phyloP scores from a whole-genome alignment of 2,888 invertebrate genomes.

The Parnassius orleans region DNA sequence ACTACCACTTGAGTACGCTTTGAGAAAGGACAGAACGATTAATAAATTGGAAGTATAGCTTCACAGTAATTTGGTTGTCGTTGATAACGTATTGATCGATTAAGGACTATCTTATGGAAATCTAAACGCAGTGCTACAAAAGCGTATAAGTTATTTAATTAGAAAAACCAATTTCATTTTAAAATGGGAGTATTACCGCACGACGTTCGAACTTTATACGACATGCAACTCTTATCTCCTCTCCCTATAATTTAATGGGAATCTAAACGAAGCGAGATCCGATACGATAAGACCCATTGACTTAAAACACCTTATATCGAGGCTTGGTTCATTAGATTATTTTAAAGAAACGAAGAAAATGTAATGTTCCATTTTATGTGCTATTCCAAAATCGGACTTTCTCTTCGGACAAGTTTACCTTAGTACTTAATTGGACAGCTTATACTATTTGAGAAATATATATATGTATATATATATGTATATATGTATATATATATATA shows the following conservation, averaged over 20 bases:
- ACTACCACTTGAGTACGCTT: no score
- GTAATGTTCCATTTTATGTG: constrained; percentile 56
- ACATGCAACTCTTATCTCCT: constrained; percentile 66
- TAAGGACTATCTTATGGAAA: constrained; percentile 54
- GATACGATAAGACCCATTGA: constrained; percentile 73
- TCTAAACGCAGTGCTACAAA: constrained; percentile 68
- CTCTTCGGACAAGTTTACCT: constrained; percentile 32
- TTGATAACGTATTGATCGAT: constrained; percentile 37
- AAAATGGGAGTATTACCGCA: constrained; percentile 49
- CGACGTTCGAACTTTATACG: constrained; percentile 56
- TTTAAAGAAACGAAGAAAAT: constrained; percentile 56
- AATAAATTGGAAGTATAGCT: background rate
- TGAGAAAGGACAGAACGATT: no score
- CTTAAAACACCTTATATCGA: constrained; percentile 61
- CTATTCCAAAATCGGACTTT: constrained; percentile 41
- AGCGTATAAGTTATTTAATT: constrained; percentile 54
- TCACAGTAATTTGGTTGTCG: background rate
- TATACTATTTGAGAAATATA: constrained; percentile 18
- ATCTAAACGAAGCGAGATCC: constrained; percentile 76
- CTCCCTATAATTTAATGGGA: constrained; percentile 72
- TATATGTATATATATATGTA: background rate
- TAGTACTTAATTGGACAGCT: constrained; percentile 24
- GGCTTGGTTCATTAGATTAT: constrained; percentile 64
- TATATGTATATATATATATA: no score
- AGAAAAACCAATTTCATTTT: constrained; percentile 56